phyloP scores from a whole-genome alignment of 2,888 invertebrate genomes.

The Podabrus alpinus region DNA sequence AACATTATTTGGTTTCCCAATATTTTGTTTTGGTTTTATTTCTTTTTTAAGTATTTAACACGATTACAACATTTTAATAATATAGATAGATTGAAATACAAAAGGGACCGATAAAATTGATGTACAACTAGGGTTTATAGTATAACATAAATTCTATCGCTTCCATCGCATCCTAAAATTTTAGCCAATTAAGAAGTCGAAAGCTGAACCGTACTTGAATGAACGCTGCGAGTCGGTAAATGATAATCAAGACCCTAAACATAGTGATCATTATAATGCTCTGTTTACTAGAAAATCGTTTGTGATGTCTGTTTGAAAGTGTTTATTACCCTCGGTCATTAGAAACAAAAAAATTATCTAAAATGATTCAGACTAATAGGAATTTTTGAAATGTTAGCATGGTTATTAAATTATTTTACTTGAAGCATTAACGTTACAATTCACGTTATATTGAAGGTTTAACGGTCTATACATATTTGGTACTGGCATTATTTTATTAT shows the following conservation, averaged over 20 bases:
- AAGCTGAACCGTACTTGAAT: slow-evolving; percentile 24
- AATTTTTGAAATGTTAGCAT: not conserved
- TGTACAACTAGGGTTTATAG: slow-evolving; percentile 25
- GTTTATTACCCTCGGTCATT: slow-evolving; percentile 14
- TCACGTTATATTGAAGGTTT: not conserved
- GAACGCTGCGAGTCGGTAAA: slow-evolving; percentile 27
- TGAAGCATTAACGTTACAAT: not conserved
- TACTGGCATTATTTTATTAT: not conserved
- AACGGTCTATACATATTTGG: not conserved
- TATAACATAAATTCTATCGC: slow-evolving; percentile 33
- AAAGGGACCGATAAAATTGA: slow-evolving; percentile 33
- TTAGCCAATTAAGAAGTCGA: slow-evolving; percentile 34
- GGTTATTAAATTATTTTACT: not conserved
- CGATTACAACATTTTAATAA: slow-evolving; percentile 22
- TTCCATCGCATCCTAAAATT: slow-evolving; percentile 29
- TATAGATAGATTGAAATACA: slow-evolving; percentile 25
- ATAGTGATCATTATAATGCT: slow-evolving; percentile 31
- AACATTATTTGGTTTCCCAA: not conserved
- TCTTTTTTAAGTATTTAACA: not conserved
- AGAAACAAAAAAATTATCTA: not conserved
- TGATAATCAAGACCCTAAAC: slow-evolving; percentile 30
- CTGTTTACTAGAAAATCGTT: slow-evolving; percentile 29
- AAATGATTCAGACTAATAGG: not conserved
- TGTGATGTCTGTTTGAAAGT: slow-evolving; percentile 24
- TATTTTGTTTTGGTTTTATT: not conserved